Evolutionary conservation across 2,888 invertebrate genomes (phyloP).

Genomic region (Agriotes lineatus): DNA sequence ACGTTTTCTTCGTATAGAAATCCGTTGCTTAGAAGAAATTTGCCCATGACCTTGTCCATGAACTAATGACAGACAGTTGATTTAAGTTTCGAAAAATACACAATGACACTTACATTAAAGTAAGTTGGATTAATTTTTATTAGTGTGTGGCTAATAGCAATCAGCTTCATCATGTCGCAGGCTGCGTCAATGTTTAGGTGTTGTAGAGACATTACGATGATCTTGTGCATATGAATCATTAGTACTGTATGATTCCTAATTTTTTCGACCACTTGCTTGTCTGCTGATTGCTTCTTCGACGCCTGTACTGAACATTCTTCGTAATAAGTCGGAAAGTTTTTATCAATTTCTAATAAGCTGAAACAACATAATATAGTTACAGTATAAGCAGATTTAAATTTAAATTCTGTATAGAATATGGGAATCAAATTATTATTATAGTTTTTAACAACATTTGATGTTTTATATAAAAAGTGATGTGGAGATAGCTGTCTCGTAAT

Average conservation of each 20-base stretch:
- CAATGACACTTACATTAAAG: conserved; percentile 28
- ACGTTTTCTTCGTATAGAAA: conserved; percentile 8
- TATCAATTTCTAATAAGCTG: conserved; percentile 8
- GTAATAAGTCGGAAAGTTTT: conserved; percentile 4
- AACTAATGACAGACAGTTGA: too few relatives aligned
- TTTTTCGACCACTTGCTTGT: background rate
- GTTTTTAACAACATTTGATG: too few relatives aligned
- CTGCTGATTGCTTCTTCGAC: background rate
- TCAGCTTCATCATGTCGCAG: conserved; percentile 33
- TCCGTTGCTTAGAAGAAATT: background rate
- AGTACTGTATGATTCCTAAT: background rate
- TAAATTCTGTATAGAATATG: too few relatives aligned
- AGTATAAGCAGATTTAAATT: too few relatives aligned
- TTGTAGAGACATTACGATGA: background rate
- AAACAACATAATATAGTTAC: too few relatives aligned
- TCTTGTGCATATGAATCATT: conserved; percentile 6
- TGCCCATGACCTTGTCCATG: conserved; percentile 1
- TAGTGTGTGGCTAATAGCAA: conserved; percentile 37
- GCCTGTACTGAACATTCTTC: conserved; percentile 8
- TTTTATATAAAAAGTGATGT: too few relatives aligned
- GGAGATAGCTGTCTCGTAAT: too few relatives aligned
- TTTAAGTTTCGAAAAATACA: too few relatives aligned
- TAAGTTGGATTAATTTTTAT: conserved; percentile 37
- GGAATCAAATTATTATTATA: too few relatives aligned
- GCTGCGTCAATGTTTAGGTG: conserved; percentile 12